Evolutionary conservation across 1,140 invertebrate genomes (phyloP).

Genomic region (Tetragnatha versicolor): DNA sequence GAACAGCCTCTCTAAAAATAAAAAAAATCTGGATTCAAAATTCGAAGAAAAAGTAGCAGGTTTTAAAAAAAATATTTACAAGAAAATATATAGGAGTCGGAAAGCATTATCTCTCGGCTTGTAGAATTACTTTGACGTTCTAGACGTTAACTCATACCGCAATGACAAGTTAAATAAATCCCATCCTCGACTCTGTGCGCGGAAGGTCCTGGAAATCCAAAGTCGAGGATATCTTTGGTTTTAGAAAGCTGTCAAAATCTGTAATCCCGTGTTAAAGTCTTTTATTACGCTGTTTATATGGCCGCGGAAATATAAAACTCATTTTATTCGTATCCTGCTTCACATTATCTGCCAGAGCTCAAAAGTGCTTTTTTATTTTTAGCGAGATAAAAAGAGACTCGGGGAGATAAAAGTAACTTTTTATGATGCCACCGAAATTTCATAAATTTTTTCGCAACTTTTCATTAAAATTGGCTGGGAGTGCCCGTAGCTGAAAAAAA

Average conservation of each 20-base stretch:
- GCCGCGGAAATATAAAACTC: conserved; percentile 3
- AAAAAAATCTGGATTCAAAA: too few species aligned
- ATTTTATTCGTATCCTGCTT: conserved; percentile 4
- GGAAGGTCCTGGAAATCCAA: neutral
- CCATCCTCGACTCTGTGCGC: neutral
- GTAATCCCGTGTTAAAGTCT: conserved; percentile 1
- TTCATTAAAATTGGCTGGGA: too few species aligned
- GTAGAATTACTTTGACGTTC: conserved; percentile 17
- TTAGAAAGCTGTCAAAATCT: conserved; percentile 33
- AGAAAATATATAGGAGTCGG: neutral
- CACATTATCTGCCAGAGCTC: neutral
- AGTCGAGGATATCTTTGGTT: neutral
- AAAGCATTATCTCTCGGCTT: neutral
- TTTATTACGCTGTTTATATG: conserved; percentile 20
- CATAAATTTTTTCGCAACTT: too few species aligned
- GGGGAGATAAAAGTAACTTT: neutral
- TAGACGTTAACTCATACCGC: conserved; percentile 20
- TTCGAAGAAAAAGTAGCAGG: too few species aligned
- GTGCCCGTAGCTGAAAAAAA: too few species aligned
- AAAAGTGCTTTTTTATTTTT: neutral
- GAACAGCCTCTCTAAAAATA: too few species aligned
- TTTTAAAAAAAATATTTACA: conserved; percentile 12
- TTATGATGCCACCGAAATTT: neutral
- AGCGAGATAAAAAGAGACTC: neutral
- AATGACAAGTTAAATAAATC: conserved; percentile 35